These are phyloP conservation scores for Bubalus kerabau DNA, from an alignment of 2,113 vertebrate species.

Conservation along the genomic window DNA sequence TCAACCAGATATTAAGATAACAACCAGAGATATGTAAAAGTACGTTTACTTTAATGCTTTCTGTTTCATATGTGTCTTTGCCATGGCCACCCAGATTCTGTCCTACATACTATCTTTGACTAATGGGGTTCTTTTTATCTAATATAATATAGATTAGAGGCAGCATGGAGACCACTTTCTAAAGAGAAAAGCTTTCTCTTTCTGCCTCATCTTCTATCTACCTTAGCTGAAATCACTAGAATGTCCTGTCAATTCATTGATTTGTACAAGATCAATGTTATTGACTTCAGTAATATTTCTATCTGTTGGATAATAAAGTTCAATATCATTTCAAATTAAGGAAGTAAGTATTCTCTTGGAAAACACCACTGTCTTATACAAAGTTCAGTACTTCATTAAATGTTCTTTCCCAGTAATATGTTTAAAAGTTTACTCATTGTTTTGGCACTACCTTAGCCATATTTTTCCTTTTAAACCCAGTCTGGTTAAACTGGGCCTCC, in stretches of 20 bases:
- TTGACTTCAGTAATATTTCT: background rate
- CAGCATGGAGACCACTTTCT: background rate
- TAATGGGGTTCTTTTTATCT: background rate
- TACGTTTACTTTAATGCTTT: background rate
- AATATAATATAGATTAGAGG: background rate
- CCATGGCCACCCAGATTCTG: background rate
- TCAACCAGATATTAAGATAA: background rate
- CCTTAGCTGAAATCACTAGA: background rate
- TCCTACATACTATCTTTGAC: background rate
- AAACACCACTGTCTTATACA: background rate
- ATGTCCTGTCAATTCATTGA: background rate
- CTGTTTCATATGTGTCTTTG: background rate
- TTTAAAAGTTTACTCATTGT: background rate
- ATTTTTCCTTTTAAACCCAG: background rate
- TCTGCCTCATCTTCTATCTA: background rate
- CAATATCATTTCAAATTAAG: background rate
- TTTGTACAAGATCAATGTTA: background rate
- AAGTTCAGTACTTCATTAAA: background rate
- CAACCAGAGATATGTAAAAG: background rate
- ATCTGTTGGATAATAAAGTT: background rate
- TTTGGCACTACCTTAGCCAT: background rate
- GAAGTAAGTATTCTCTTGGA: background rate
- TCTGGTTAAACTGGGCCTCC: background rate
- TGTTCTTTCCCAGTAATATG: background rate
- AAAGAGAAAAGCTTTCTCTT: background rate